Evolutionary conservation across 2,113 vertebrate species (phyloP).

Genomic region (Peromyscus polionotus): DNA sequence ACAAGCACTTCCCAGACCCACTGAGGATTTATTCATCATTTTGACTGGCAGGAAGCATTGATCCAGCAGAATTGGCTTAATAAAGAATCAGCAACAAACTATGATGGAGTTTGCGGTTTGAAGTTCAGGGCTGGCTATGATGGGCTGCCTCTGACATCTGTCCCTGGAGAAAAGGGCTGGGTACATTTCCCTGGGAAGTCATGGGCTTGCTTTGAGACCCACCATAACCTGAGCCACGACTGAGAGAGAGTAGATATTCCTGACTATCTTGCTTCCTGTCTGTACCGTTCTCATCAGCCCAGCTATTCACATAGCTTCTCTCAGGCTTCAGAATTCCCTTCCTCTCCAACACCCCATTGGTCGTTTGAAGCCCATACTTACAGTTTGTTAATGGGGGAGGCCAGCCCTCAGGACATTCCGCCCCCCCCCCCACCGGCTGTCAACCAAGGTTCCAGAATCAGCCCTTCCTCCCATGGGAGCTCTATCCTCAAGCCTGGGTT

Average conservation of each 20-base stretch:
- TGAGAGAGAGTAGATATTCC: constrained; percentile 71
- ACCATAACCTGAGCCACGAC: constrained; percentile 62
- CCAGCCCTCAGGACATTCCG: not conserved
- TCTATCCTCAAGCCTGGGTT: not conserved
- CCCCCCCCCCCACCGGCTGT: not conserved
- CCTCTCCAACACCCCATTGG: constrained; percentile 40
- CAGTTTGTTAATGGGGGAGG: constrained; percentile 69
- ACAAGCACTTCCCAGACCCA: constrained; percentile 73
- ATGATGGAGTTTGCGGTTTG: constrained; percentile 83
- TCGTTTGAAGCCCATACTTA: constrained; percentile 76
- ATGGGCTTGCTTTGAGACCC: constrained; percentile 60
- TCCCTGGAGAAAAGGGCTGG: constrained; percentile 50
- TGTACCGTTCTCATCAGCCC: not conserved
- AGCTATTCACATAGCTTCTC: not conserved
- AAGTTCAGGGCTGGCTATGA: constrained; percentile 76
- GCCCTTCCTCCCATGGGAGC: not conserved
- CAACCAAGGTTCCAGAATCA: not conserved
- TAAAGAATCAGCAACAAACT: constrained; percentile 84
- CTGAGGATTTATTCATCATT: constrained; percentile 81
- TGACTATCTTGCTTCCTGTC: not conserved
- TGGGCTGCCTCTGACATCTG: constrained; percentile 42
- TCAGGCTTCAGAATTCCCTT: rapidly evolving
- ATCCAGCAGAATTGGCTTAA: constrained; percentile 86
- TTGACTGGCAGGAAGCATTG: constrained; percentile 85
- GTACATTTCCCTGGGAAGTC: constrained; percentile 51